Evolutionary conservation across 2,797 vertebrate genomes (phyloP), one percentile per base, ranked within the genome.

Genomic region (Taeniopygia guttata): DNA sequence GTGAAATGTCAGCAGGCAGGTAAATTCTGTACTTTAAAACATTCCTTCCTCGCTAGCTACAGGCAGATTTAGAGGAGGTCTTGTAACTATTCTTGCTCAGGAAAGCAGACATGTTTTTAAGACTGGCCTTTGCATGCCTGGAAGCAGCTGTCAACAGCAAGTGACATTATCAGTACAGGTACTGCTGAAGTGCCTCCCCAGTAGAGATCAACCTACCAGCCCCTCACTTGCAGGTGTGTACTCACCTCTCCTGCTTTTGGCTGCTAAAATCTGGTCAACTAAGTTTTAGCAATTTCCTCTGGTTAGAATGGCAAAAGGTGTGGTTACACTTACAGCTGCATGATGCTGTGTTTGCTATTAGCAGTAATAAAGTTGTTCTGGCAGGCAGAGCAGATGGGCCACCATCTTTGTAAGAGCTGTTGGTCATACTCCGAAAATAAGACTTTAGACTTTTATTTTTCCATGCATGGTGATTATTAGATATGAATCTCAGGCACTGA

Each of bases 1-100:
- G 8, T 11, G 32, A 46, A 17, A 42, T 13, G 7, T 51, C 48
- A 70, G 51, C 43, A 51, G 45, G 7, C 19, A 16, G 16, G 18
- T 29, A 56, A 34, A 56, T 63, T 40, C 63, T 62, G 13, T 30
- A 3, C 70, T 82, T 62, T 25, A 32, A 69, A 73, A 55, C n/a
- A 15, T 3, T 30, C 21, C 32, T 23, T 54, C 34, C 54, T 55
- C 0, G 0, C 36, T 68, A 26, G 34, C 10, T 4, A 11, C 0
- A 9, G 74, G 74, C 20, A 32, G 38, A 19, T 86, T 56, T 45
- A 19, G 38, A 78, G 49, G 30, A 78, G 17, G 17, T 54, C 42
- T 58, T 58, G 19, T 38, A 60, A 7, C 22, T 8, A 0, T 4
- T 40, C 48, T 49, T 52, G 56, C 59, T 66, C 51, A 40, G 67